Evolutionary conservation across 2,888 invertebrate species (phyloP).

Genomic region (Folsomia candida): DNA sequence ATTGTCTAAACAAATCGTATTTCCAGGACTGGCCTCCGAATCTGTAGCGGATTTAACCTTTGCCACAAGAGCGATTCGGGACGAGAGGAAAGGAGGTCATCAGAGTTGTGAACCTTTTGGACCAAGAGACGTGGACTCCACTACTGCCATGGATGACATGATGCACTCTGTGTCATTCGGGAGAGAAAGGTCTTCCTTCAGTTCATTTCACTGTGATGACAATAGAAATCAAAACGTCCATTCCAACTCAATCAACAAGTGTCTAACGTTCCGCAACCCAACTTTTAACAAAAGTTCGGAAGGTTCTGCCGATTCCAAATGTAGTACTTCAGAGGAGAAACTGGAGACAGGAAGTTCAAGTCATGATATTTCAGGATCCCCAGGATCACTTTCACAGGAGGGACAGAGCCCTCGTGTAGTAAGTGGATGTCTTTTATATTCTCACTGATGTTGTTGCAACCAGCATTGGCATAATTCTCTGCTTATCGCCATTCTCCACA

Average conservation of each 20-base stretch:
- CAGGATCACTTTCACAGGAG: neutral
- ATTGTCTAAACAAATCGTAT: slow-evolving; percentile 48
- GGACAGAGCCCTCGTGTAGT: neutral
- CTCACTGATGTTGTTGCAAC: neutral
- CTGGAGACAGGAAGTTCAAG: neutral
- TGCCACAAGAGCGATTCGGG: slow-evolving; percentile 16
- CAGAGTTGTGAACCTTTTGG: neutral
- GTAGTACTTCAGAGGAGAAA: neutral
- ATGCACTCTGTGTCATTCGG: neutral
- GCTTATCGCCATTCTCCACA: too few species aligned
- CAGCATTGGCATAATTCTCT: too few species aligned
- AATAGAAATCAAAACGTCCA: neutral
- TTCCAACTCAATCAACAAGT: slow-evolving; percentile 39
- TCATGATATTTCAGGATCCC: neutral
- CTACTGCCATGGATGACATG: neutral
- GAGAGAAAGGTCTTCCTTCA: neutral
- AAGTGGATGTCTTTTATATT: neutral
- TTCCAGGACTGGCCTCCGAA: slow-evolving; percentile 42
- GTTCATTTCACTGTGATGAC: slow-evolving; percentile 2
- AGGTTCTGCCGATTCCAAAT: neutral
- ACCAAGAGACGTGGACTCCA: neutral
- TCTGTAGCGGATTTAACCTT: slow-evolving; percentile 44
- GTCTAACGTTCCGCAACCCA: slow-evolving; percentile 44
- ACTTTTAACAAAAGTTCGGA: slow-evolving; percentile 37
- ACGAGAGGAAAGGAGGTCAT: neutral